Percentiles rank a stretch among this genome's conserved stretches.
Evolutionary conservation across 2,888 invertebrate species (phyloP).

Genomic region (Erpobdella octoculata): DNA sequence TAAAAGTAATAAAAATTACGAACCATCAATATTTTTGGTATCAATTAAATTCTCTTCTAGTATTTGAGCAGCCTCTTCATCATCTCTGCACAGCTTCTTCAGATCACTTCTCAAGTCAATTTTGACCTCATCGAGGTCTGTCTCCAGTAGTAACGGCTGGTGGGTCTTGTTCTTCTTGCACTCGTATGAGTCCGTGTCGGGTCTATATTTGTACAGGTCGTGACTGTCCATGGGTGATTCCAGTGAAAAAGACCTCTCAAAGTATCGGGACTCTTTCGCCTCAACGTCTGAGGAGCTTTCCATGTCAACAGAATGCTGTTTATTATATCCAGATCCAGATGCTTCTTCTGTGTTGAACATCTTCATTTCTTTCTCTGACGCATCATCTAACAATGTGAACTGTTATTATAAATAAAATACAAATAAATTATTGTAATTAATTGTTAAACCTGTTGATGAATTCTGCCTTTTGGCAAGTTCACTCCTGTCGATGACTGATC

Average conservation of each 20-base stretch:
- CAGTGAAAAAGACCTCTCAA: too few relatives aligned
- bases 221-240: background rate
- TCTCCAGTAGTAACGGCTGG: background rate
- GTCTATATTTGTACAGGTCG: slow-evolving; percentile 15
- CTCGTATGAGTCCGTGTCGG: slow-evolving; percentile 24
- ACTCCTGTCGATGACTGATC: slow-evolving; percentile 3
- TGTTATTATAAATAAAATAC: background rate
- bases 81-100: background rate
- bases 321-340: too few relatives aligned
- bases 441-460: too few relatives aligned
- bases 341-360: too few relatives aligned
- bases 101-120: background rate
- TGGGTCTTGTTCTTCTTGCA: slow-evolving; percentile 9
- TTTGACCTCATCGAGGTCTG: background rate
- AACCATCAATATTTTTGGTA: background rate
- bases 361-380: background rate
- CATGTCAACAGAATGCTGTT: too few relatives aligned
- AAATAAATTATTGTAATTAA: background rate
- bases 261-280: too few relatives aligned
- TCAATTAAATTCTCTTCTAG: background rate
- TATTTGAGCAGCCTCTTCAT: background rate
- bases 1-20: too few relatives aligned
- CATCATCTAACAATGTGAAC: background rate
- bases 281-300: too few relatives aligned
- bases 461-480: background rate